Base-by-base conservation (phyloP, 1,140 invertebrate genomes). In the Alviniconcha marisindica region DNA sequence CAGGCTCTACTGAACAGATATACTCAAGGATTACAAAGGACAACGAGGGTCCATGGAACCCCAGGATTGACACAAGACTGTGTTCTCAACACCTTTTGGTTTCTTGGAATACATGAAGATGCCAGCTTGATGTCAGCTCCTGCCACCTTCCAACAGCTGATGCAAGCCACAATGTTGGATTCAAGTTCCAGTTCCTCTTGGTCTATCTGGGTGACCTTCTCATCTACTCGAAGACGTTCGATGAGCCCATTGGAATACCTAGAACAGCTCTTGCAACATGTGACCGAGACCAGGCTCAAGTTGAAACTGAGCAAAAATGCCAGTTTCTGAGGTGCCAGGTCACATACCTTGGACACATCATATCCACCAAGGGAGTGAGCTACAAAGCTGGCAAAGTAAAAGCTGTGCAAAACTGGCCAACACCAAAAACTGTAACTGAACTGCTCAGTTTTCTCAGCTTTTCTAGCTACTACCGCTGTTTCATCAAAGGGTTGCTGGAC, bases 401-500 rank as follows among this genome's bases (percentile, higher is more conserved):
- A n/a, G 56, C n/a, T n/a, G 56, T 60, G 0, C 1, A 60, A n/a
- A n/a, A 60, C 7, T 60, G 56, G 56, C 56, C 56, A 1, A 24
- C 28, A 18, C 56, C 56, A 5, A 60, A 5, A n/a, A 60, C 56
- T 0, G 28, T n/a, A 7, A 60, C 56, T n/a, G n/a, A n/a, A n/a
- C n/a, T n/a, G n/a, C n/a, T n/a, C n/a, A n/a, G n/a, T n/a, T n/a
- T n/a, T n/a, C n/a, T n/a, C n/a, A 88, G 88, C 51, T 73, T 90
- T 28, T 48, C 81, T 24, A 85, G 85, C 0, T 90, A 88, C 77
- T 91, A 90, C 74, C 54, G 90, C 15, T 80, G 85, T 38, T 90
- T 88, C 83, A 83, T 91, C 24, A n/a, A 77, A 31, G 78, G 81
- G 14, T 91, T 89, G 86, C 89, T n/a, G 66, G 73, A 78, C 88